Conservation (phyloP, 2,113 vertebrate species). For the Serinus canaria region DNA sequence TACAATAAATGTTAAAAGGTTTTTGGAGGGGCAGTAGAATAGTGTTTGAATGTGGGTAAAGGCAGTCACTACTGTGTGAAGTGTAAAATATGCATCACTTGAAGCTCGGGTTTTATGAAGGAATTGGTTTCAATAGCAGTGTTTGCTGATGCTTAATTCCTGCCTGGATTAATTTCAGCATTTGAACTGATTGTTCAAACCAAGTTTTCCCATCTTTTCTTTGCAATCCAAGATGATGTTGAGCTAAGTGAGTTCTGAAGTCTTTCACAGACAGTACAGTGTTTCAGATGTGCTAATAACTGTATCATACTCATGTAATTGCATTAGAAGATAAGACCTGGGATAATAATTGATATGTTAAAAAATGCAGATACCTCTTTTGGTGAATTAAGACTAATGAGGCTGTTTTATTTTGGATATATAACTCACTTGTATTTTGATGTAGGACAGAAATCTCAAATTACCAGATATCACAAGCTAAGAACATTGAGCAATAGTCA, state of each 20-base stretch:
- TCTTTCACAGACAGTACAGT: not conserved
- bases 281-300: slow-evolving; percentile 34
- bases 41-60: not conserved
- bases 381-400: not conserved
- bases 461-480: not conserved
- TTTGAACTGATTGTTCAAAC: not conserved
- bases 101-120: not conserved
- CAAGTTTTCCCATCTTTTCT: not conserved
- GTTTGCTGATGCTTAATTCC: not conserved
- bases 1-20: not conserved
- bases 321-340: slow-evolving; percentile 34
- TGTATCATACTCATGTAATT: slow-evolving; percentile 31
- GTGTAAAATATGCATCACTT: not conserved
- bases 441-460: not conserved
- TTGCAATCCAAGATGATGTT: not conserved
- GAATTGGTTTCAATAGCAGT: not conserved
- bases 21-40: not conserved
- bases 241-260: not conserved
- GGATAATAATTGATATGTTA: slow-evolving; percentile 40
- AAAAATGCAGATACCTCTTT: slow-evolving; percentile 42
- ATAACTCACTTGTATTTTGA: slow-evolving; percentile 16
- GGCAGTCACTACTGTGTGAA: not conserved
- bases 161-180: not conserved
- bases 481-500: not conserved
- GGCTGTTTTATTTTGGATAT: not conserved